Evolutionary conservation across 2,113 vertebrate genomes (phyloP).

Genomic region (Ochotona princeps): DNA sequence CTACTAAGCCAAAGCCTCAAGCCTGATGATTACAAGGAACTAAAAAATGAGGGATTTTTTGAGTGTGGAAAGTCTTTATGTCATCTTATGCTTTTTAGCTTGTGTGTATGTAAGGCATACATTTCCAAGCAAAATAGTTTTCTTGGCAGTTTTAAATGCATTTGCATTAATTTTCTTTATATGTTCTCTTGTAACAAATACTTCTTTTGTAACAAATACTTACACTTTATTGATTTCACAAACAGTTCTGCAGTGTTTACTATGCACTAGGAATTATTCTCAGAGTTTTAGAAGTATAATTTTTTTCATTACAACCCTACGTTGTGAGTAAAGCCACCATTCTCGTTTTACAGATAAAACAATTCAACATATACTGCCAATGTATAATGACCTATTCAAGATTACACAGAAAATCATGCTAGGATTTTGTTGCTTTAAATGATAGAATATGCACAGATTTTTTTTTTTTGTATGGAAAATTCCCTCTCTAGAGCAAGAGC

Average conservation of each 20-base stretch:
- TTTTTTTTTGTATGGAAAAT: background rate
- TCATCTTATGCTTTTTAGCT: background rate
- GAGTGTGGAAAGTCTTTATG: background rate
- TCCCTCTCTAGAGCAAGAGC: conserved; percentile 4
- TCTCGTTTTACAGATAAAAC: background rate
- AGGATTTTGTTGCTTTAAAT: conserved; percentile 14
- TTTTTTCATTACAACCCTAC: background rate
- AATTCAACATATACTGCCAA: background rate
- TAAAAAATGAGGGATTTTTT: background rate
- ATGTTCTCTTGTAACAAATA: background rate
- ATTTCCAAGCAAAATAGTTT: background rate
- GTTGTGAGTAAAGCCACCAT: background rate
- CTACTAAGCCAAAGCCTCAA: background rate
- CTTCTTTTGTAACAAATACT: background rate
- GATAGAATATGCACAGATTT: background rate
- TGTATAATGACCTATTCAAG: conserved; percentile 4
- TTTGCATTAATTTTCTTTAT: conserved; percentile 3
- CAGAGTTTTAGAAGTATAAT: conserved; percentile 16
- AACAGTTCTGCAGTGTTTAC: background rate
- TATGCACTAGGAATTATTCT: background rate
- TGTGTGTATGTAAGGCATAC: background rate
- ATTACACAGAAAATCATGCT: background rate
- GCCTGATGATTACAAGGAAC: background rate
- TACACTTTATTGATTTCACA: conserved; percentile 7
- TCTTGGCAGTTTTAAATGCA: conserved; percentile 33